Percentiles rank a stretch among this genome's conserved stretches.
Evolutionary conservation across 1,140 invertebrate genomes (phyloP).

Genomic region (Dendroctonus ponderosae): DNA sequence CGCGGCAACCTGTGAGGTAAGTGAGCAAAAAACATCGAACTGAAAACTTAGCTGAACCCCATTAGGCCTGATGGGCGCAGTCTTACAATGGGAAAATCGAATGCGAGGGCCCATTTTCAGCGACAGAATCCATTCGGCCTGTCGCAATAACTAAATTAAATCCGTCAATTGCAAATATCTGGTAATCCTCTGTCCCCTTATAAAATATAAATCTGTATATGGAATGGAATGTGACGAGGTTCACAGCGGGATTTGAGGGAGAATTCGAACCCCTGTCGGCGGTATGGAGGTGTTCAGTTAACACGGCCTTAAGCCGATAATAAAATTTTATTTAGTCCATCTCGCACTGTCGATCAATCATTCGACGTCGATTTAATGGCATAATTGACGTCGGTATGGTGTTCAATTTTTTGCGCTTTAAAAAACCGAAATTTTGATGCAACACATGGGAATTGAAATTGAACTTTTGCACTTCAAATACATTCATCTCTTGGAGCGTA

Average conservation of each 20-base stretch:
- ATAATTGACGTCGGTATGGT: too few species aligned
- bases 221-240: constrained; percentile 42
- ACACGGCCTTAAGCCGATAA: constrained; percentile 42
- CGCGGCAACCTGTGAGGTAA: too few species aligned
- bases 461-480: too few species aligned
- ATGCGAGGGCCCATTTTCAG: constrained; percentile 24
- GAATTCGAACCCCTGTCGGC: constrained; percentile 19
- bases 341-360: constrained; percentile 8
- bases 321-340: constrained; percentile 44
- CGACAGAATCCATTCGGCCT: constrained; percentile 37
- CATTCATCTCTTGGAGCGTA: too few species aligned
- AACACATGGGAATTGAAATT: too few species aligned
- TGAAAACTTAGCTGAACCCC: too few species aligned
- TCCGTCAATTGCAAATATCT: constrained; percentile 44
- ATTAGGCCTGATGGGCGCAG: too few species aligned
- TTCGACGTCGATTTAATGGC: too few species aligned
- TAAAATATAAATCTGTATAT: constrained; percentile 44
- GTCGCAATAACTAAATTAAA: constrained; percentile 42
- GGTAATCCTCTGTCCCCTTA: constrained; percentile 39
- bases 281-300: constrained; percentile 37
- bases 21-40: too few species aligned
- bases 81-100: constrained; percentile 21
- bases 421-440: too few species aligned
- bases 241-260: constrained; percentile 38
- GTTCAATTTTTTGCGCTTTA: too few species aligned